These are phyloP conservation scores for Monomorium pharaonis DNA, from an alignment of 1,140 invertebrate species.

Conservation along the genomic window DNA sequence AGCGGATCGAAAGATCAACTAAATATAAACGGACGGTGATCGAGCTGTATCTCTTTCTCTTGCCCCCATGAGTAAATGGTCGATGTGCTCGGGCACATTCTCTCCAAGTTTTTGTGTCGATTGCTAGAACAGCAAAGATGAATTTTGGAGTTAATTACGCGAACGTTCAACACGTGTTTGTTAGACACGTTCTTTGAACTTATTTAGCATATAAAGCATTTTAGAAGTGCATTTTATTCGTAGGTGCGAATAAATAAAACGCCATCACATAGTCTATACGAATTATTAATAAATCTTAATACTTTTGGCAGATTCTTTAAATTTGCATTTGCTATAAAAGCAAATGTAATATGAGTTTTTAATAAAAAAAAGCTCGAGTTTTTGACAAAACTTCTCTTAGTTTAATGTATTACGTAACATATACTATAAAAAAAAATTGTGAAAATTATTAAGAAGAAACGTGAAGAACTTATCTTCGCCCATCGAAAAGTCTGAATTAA, in stretches of 20 bases:
- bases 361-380: no score
- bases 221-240: neutral
- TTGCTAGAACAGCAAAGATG: neutral
- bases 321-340: neutral
- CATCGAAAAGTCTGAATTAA: neutral
- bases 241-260: neutral
- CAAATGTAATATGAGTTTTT: neutral
- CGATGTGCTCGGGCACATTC: constrained; percentile 9
- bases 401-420: neutral
- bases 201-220: neutral
- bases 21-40: constrained; percentile 77
- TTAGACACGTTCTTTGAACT: neutral
- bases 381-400: neutral
- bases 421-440: neutral
- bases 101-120: neutral
- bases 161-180: neutral
- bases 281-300: neutral
- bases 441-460: neutral
- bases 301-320: neutral
- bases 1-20: constrained; percentile 81
- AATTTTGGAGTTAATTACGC: constrained; percentile 11
- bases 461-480: neutral
- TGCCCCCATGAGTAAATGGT: constrained; percentile 13
- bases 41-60: constrained; percentile 22
- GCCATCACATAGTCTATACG: no score